Evolutionary conservation across 2,888 invertebrate species (phyloP).

Genomic region (Cordilura impudica): DNA sequence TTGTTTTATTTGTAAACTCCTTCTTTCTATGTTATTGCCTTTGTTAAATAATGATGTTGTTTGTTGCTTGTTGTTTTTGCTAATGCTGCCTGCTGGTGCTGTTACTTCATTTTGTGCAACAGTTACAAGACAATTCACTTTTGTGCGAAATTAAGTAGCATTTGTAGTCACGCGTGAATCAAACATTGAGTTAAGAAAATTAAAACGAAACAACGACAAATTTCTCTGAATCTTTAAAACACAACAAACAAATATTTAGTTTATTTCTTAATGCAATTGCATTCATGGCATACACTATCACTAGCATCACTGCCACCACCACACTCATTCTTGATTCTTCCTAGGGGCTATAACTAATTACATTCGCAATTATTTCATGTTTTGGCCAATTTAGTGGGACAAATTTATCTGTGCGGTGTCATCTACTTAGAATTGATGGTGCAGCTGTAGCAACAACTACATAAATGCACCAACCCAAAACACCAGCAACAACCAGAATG

Average conservation of each 20-base stretch:
- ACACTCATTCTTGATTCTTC: conserved; percentile 66
- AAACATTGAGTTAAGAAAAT: conserved; percentile 52
- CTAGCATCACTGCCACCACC: conserved; percentile 11
- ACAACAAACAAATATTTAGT: not conserved
- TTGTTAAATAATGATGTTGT: conserved; percentile 58
- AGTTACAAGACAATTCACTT: conserved; percentile 76
- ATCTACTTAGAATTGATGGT: conserved; percentile 78
- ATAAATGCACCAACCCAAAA: conserved; percentile 27
- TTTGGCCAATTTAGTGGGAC: conserved; percentile 78
- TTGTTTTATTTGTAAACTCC: conserved; percentile 23
- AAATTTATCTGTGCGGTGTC: conserved; percentile 78
- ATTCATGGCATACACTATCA: conserved; percentile 25
- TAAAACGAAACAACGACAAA: conserved; percentile 64
- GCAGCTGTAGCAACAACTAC: conserved; percentile 62
- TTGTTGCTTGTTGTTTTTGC: conserved; percentile 7
- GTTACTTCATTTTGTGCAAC: conserved; percentile 40
- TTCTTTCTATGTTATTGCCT: conserved; percentile 64
- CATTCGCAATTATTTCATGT: conserved; percentile 79
- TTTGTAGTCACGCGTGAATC: conserved; percentile 64
- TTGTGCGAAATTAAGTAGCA: conserved; percentile 76
- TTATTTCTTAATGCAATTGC: conserved; percentile 30
- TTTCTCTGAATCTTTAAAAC: conserved; percentile 68
- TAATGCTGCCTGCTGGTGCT: not conserved
- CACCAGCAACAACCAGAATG: conserved; percentile 39
- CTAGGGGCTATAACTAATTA: conserved; percentile 77